A percentile compares a stretch with the other conserved stretches of the same genome.
Evolutionary conservation across 2,797 vertebrate genomes (phyloP).

Genomic region (Florisuga fusca): DNA sequence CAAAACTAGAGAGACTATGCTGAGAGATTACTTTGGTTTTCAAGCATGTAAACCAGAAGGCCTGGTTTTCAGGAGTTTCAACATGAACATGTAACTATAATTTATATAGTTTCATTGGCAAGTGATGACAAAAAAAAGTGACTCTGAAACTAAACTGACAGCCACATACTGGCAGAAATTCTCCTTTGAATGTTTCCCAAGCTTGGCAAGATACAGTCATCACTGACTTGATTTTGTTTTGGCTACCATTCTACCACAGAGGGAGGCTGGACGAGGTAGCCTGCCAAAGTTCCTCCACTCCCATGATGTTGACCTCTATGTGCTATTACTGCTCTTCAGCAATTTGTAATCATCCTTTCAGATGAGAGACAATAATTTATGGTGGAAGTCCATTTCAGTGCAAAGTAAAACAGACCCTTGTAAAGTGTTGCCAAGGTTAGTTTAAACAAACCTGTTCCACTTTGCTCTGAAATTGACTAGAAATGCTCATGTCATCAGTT

Average conservation of each 20-base stretch:
- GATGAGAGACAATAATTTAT: neutral
- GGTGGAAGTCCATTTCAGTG: neutral
- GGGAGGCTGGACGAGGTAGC: neutral
- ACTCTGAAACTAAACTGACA: neutral
- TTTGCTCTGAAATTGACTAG: neutral
- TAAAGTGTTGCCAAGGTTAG: neutral
- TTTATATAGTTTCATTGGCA: neutral
- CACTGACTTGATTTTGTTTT: neutral
- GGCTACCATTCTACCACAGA: neutral
- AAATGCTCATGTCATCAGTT: slow-evolving; percentile 1
- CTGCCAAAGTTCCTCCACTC: neutral
- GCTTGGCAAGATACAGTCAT: neutral
- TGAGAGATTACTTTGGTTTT: neutral
- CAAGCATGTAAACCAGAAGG: neutral
- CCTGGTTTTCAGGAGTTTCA: neutral
- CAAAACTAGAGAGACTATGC: neutral
- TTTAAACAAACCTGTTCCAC: neutral
- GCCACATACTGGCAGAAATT: neutral
- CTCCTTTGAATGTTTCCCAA: neutral
- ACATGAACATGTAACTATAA: neutral
- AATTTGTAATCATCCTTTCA: neutral
- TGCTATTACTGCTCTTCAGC: neutral
- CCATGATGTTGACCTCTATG: neutral
- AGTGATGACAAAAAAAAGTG: neutral
- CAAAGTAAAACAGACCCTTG: neutral